A percentile compares a stretch with the other conserved stretches of the same genome.
Evolutionary conservation across 2,113 vertebrate species (phyloP).

Genomic region (Phodopus roborovskii): DNA sequence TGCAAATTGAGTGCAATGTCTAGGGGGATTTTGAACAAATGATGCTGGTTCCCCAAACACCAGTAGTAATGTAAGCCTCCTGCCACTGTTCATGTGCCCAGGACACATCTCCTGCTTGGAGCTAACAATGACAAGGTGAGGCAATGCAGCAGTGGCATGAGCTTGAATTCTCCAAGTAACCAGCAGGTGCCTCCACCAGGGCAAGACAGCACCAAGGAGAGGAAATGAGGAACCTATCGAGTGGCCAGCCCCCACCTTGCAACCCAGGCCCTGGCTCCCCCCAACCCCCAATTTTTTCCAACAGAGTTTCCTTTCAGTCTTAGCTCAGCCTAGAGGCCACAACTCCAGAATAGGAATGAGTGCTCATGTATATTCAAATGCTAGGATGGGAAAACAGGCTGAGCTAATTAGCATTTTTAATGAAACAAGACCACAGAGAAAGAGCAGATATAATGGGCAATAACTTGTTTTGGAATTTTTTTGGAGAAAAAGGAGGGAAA

Average conservation of each 20-base stretch:
- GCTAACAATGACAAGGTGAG: not conserved
- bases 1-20: not conserved
- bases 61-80: not conserved
- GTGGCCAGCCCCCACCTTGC: not conserved
- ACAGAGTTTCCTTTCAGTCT: constrained; percentile 68
- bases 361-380: constrained; percentile 78
- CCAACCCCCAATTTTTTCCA: not conserved
- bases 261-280: not conserved
- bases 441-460: constrained; percentile 52
- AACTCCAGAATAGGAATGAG: constrained; percentile 62
- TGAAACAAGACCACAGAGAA: constrained; percentile 68
- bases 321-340: constrained; percentile 63
- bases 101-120: constrained; percentile 25
- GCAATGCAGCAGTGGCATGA: not conserved
- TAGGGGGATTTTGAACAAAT: not conserved
- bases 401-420: constrained; percentile 82
- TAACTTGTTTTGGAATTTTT: constrained; percentile 2
- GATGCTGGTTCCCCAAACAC: not conserved
- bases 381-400: constrained; percentile 50
- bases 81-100: not conserved
- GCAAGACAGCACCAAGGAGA: constrained; percentile 3
- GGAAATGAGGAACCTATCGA: constrained; percentile 14
- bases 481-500: constrained; percentile 35
- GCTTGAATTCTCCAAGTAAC: not conserved
- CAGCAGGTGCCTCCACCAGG: constrained; percentile 63